Base-by-base conservation (phyloP, 2,888 invertebrate species). In the Temnothorax rugatulus region DNA sequence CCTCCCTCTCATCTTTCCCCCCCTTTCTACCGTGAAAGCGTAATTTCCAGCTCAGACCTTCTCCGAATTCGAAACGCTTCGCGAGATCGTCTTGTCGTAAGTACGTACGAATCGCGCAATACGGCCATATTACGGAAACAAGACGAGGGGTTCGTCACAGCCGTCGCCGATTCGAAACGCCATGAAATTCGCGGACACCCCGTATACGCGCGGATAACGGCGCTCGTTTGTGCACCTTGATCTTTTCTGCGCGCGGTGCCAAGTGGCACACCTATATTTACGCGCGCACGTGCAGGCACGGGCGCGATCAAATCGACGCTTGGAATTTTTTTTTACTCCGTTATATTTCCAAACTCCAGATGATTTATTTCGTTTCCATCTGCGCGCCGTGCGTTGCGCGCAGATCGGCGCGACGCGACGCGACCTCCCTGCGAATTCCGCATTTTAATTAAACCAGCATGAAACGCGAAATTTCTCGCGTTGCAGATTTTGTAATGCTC, bases 221-320 rank as follows among this genome's bases (percentile, higher is more conserved):
- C 77, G 69, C 82, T 79, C 75, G 64, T 75, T 63, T 52, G 74
- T 75, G 84, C 86, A 90, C 89, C 90, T 90, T 89, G 90, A 90
- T 90, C 77, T 84, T 88, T 90, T 89, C 85, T 82, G 84, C 87
- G 69, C 59, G 34, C 85, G 57, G 57, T 90, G 92, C 93, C 92
- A 92, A 92, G 88, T 93, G 90, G 92, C 87, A 88, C 93, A 86
- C 83, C 89, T 92, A 92, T 92, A 91, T 92, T 92, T 92, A 89
- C 71, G 59, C 34, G 29, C 84, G 82, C 77, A 63, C 63, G 69
- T 50, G 54, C 81, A 44, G 44, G 34, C 64, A 63, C 79, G 64
- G 50, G 64, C 38, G 25, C 41, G 63, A 68, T 79, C 63, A 41
- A 52, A 59, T 47, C 47, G 59, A 50, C 59, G 34, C 11, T 38